Percentiles rank a stretch among this genome's conserved stretches.
Evolutionary conservation across 2,113 vertebrate genomes (phyloP).

Genomic region (Hippocampus guttulatus): DNA sequence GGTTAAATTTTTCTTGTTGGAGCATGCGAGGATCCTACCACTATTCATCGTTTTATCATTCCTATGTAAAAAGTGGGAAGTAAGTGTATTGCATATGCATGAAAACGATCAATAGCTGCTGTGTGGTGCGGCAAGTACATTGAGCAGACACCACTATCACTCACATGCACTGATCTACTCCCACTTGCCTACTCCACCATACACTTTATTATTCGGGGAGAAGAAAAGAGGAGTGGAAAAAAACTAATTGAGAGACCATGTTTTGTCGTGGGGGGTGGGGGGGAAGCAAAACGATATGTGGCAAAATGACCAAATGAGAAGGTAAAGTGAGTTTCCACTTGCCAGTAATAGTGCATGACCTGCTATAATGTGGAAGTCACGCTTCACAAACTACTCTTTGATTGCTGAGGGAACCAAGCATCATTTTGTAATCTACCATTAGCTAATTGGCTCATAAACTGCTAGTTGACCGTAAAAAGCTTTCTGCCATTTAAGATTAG

Average conservation of each 20-base stretch:
- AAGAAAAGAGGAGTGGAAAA: conserved; percentile 35
- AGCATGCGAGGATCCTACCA: conserved; percentile 23
- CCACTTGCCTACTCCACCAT: conserved; percentile 34
- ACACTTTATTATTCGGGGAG: conserved; percentile 31
- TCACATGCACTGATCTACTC: conserved; percentile 40
- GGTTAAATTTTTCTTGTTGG: conserved; percentile 28
- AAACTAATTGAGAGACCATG: conserved; percentile 37
- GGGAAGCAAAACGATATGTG: conserved; percentile 41
- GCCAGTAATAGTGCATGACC: conserved; percentile 44
- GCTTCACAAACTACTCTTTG: conserved; percentile 45
- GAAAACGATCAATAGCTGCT: conserved; percentile 49
- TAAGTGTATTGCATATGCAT: conserved; percentile 46
- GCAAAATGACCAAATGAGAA: conserved; percentile 41
- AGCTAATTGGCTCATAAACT: conserved; percentile 69
- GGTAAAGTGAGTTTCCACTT: conserved; percentile 36
- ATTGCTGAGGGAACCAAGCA: conserved; percentile 51
- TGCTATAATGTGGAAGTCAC: conserved; percentile 48
- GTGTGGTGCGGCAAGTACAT: conserved; percentile 45
- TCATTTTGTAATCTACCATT: conserved; percentile 58
- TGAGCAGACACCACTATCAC: conserved; percentile 44
- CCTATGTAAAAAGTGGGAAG: conserved; percentile 41
- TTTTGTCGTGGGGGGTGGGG: conserved; percentile 9
- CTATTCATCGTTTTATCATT: conserved; percentile 38
- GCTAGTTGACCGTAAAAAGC: conserved; percentile 28
- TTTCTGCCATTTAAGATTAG: not conserved